Base-by-base conservation (phyloP, 1,140 invertebrate genomes). In the Hyles vespertilio region DNA sequence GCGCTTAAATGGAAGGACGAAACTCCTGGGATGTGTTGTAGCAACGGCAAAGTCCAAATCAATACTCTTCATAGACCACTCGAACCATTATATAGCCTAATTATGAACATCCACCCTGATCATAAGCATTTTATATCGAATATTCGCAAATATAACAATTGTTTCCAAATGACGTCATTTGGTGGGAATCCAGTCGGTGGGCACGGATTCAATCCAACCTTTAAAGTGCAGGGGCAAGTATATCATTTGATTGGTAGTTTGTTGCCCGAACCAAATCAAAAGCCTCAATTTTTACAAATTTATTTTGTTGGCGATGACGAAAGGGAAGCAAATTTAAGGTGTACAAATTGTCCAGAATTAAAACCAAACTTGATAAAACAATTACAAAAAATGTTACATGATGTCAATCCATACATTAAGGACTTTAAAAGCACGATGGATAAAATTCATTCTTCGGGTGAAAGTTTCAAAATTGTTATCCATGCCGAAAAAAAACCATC, bases 211-310 rank as follows among this genome's bases (percentile, higher is more conserved):
- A 77, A 79, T 70, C 75, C 78, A 9, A 85, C 78, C 46, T 89
- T 83, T 68, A 84, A 84, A 53, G 47, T 84, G 3, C 83, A 90
- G 67, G 87, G 90, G 3, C 89, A 90, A 58, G 70, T 90, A 46
- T 81, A 84, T 56, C 81, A 86, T 51, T 54, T 69, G 47, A 72
- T 77, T 51, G 79, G 82, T 12, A 67, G 59, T 5, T 48, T 87
- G 11, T 54, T 86, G 11, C 81, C 82, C 44, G 48, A 56, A 56
- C n/a, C n/a, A 56, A 32, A 65, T 49, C 12, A 74, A 6, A n/a
- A n/a, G n/a, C 62, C 59, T n/a, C 66, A 72, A 69, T 88, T 82
- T 70, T 52, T 86, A 7, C 79, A 88, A 72, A 79, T 86, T 36
- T 73, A 70, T 58, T 69, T 72, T 53, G 49, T 69, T 8, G 54